Conservation (phyloP, 1,140 invertebrate species). For the Drosophila erecta region DNA sequence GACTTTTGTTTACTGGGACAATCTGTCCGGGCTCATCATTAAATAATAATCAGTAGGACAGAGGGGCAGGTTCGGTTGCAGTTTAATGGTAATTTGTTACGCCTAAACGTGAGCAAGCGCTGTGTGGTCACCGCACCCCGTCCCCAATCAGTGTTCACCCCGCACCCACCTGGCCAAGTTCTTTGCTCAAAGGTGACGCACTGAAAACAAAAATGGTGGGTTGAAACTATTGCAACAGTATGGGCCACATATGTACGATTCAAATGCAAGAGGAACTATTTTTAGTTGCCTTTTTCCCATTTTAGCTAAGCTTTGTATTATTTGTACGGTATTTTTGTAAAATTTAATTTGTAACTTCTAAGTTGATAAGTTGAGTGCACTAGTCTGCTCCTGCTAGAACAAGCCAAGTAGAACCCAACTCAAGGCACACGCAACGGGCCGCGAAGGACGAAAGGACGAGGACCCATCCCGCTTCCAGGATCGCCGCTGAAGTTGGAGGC, state of each 20-base stretch:
- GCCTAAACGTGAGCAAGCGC: slow-evolving; percentile 81
- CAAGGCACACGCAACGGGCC: slow-evolving; percentile 60
- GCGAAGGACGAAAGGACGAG: slow-evolving; percentile 13
- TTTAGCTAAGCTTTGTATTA: no score
- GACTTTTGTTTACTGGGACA: slow-evolving; percentile 50
- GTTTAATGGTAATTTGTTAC: slow-evolving; percentile 84
- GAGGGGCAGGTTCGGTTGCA: slow-evolving; percentile 11
- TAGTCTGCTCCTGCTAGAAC: slow-evolving; percentile 21
- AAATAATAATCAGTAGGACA: slow-evolving; percentile 74
- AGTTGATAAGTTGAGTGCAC: neutral
- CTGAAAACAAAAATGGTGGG: neutral
- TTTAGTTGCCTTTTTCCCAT: no score
- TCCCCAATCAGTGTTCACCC: slow-evolving; percentile 38
- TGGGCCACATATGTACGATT: no score
- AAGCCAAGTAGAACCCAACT: slow-evolving; percentile 62
- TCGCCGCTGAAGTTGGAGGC: slow-evolving; percentile 19
- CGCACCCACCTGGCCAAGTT: neutral
- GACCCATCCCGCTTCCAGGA: slow-evolving; percentile 19
- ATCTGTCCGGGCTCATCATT: slow-evolving; percentile 71
- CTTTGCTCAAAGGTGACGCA: neutral
- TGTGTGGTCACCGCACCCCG: slow-evolving; percentile 45
- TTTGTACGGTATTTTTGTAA: no score
- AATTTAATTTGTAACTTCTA: no score
- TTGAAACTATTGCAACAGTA: no score
- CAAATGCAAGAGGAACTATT: no score